Base-by-base conservation (phyloP, 2,888 invertebrate genomes). In the Chrysolina americana region DNA sequence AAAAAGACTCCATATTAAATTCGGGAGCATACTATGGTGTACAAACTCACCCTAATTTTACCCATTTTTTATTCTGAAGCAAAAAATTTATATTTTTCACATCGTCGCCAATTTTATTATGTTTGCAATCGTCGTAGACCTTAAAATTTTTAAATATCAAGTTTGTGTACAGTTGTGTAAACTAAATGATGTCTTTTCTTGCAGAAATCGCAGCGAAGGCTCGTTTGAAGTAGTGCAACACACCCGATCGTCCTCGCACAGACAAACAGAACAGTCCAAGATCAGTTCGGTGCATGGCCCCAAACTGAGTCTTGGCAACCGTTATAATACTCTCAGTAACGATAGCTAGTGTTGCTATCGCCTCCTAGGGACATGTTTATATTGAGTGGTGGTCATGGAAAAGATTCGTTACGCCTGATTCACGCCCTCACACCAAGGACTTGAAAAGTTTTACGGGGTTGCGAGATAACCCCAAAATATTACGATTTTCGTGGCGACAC, bases 221-320 rank as follows among this genome's bases (percentile, higher is more conserved):
- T 86, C 87, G 10, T 92, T 92, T 81, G 91, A 92, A 82, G 90
- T 91, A 82, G 92, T 91, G 9, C 90, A 91, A 77, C 90, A 90
- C 79, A 88, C 88, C 82, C 90, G 90, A 70, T 89, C 90, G 19
- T 89, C 89, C 80, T 88, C 89, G 11, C 85, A 87, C 72, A 83
- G 87, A 76, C 89, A 89, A 82, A 87, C 88, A n/a, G 89, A 89
- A 78, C 89, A 88, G 70, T 83, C 88, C 68, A 89, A 89, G 75
- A 88, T 89, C 19, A 83, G 87, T 68, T 88, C 89, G 73, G 80
- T 86, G 56, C 89, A 90, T 83, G 90, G 90, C 65, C 90, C 91
- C 56, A 90, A 91, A 77, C 86, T 92, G 56, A 89, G 89, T 23
- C 87, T 92, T 83, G 92, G 91, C 80, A 93, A 92, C 87, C 92